Evolutionary conservation across 1,140 invertebrate genomes (phyloP), one percentile per base, ranked within the genome.

Genomic region (Polypedilum pembai): DNA sequence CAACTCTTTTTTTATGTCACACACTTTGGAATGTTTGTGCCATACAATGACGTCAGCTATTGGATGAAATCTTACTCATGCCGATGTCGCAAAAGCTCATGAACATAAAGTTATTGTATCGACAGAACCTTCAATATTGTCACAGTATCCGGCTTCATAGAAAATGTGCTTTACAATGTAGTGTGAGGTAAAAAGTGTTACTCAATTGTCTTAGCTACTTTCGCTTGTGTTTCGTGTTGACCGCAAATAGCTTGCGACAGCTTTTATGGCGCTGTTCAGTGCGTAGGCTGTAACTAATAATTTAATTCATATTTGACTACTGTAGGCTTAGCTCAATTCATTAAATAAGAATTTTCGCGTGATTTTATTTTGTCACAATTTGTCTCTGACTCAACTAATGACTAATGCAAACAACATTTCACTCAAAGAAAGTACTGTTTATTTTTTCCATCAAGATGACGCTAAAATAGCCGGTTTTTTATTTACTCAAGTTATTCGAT

Each of bases 321-420:
- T 56, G 45, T 56, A 56, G 10, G n/a, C 45, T 15, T 12, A 12
- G 45, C 45, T 56, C 15, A 56, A 56, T 56, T 12, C 15, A 56
- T 56, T 56, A 56, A 33, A 33, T 33, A 33, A 33, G 45, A 15
- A 12, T 56, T 12, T n/a, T 56, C 1, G 8, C n/a, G 45, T 56
- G 12, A 56, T n/a, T 56, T 56, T 56, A n/a, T 15, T 56, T 56
- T 4, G 12, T n/a, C 12, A 12, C 41, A 4, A n/a, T 15, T 45
- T 8, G 8, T 45, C 8, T 5, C 8, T 8, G 41, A 45, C 41
- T 45, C 15, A 45, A 41, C 10, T 41, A 45, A 15, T 45, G 15
- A 45, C 41, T 33, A 33, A 45, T 45, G 41, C 41, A 56, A 56
- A n/a, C n/a, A 56, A 56, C 45, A 56, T n/a, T 56, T 56, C n/a